These are phyloP conservation scores for Drosophila gunungcola DNA, from an alignment of 1,140 invertebrate species.

Conservation along the genomic window DNA sequence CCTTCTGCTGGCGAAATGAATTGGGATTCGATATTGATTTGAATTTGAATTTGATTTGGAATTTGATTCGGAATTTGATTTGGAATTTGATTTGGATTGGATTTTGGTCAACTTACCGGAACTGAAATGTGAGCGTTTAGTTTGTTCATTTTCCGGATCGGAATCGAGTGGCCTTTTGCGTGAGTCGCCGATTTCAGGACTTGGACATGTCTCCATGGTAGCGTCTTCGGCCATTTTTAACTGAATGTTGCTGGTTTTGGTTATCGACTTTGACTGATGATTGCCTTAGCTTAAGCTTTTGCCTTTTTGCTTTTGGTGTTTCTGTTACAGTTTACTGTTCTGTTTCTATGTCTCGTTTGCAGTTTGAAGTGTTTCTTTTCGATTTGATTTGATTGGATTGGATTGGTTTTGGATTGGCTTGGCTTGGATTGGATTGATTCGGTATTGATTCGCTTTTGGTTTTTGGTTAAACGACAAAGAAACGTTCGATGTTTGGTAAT, in stretches of 20 bases:
- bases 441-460: conserved; percentile 18
- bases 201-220: conserved; percentile 91
- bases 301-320: conserved; percentile 34
- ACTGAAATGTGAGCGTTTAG: conserved; percentile 94
- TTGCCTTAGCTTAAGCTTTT: conserved; percentile 42
- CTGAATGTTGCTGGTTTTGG: conserved; percentile 82
- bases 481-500: conserved; percentile 50
- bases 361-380: conserved; percentile 10
- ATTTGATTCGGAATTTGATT: conserved; percentile 34
- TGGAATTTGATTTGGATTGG: conserved; percentile 49
- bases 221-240: conserved; percentile 88
- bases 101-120: conserved; percentile 88
- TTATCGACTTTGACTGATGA: conserved; percentile 43
- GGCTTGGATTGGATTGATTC: conserved; percentile 28
- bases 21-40: conserved; percentile 51
- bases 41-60: conserved; percentile 24
- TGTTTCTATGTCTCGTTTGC: conserved; percentile 23
- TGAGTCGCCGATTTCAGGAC: conserved; percentile 90
- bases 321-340: conserved; percentile 24
- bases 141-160: conserved; percentile 92
- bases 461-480: conserved; percentile 32
- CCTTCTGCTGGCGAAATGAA: conserved; percentile 40
- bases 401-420: conserved; percentile 27
- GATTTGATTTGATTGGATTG: conserved; percentile 12
- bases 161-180: conserved; percentile 93